Evolutionary conservation across 2,888 invertebrate species (phyloP).

Genomic region (Ernsta delagoae): DNA sequence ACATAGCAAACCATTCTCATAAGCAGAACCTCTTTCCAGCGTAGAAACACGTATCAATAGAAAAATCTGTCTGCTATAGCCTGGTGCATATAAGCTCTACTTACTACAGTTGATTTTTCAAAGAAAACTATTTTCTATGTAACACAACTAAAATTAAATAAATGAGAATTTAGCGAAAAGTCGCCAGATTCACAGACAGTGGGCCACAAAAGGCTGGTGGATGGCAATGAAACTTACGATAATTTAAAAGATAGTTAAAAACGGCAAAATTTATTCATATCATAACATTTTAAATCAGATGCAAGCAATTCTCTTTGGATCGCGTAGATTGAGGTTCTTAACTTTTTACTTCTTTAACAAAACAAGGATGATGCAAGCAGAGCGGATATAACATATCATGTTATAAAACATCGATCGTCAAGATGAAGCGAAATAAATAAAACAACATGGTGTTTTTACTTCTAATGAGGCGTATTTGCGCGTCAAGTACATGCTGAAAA

Average conservation of each 20-base stretch:
- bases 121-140: too few relatives aligned
- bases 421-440: slow-evolving; percentile 37
- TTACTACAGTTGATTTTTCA: neutral
- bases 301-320: slow-evolving; percentile 32
- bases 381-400: slow-evolving; percentile 33
- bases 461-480: slow-evolving; percentile 46
- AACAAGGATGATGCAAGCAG: neutral
- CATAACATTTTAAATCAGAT: slow-evolving; percentile 14
- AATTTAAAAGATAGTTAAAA: neutral
- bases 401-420: slow-evolving; percentile 36
- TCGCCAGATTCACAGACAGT: too few relatives aligned
- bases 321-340: slow-evolving; percentile 7
- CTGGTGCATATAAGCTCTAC: too few relatives aligned
- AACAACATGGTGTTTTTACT: slow-evolving; percentile 40
- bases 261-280: slow-evolving; percentile 6
- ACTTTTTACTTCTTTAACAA: neutral
- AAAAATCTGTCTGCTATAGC: too few relatives aligned
- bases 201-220: too few relatives aligned
- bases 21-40: too few relatives aligned
- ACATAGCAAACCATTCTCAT: too few relatives aligned
- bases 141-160: too few relatives aligned
- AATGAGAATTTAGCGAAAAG: too few relatives aligned
- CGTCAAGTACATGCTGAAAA: slow-evolving; percentile 43
- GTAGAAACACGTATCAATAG: too few relatives aligned
- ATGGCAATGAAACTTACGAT: neutral